A percentile compares a stretch with the other conserved stretches of the same genome.
phyloP scores from a whole-genome alignment of 2,797 vertebrate species.

The Molothrus ater region DNA sequence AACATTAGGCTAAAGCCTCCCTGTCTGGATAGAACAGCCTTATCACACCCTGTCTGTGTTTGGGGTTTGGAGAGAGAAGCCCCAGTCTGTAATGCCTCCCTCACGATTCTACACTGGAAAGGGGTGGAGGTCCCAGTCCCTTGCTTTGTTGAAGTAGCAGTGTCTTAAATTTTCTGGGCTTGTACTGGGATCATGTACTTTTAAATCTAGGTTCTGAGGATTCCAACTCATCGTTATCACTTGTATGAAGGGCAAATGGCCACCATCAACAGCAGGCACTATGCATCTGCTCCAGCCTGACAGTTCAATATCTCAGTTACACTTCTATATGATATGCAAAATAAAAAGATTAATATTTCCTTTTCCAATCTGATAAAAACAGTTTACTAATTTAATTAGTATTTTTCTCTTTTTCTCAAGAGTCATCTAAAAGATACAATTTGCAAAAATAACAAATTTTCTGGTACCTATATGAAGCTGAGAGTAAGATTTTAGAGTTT shows the following conservation, averaged over 20 bases:
- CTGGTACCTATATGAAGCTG: neutral
- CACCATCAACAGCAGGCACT: neutral
- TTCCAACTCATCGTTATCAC: rapidly evolving
- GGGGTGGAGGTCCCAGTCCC: neutral
- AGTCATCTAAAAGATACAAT: neutral
- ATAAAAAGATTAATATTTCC: neutral
- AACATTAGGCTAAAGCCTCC: neutral
- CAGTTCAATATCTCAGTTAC: neutral
- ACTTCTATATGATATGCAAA: neutral
- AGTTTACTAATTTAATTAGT: neutral
- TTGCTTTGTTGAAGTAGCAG: neutral
- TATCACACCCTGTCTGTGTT: neutral
- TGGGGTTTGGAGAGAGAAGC: neutral
- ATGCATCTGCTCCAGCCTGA: neutral
- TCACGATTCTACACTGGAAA: neutral
- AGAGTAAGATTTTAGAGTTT: neutral
- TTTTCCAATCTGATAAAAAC: neutral
- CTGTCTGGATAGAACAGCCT: neutral
- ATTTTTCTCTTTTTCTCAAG: neutral
- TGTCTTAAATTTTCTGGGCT: neutral
- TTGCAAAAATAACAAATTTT: neutral
- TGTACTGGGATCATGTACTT: neutral
- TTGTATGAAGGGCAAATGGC: neutral
- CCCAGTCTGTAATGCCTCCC: neutral
- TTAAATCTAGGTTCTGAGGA: neutral